A percentile compares a stretch with the other conserved stretches of the same genome.
Evolutionary conservation across 2,797 vertebrate genomes (phyloP).

Genomic region (Myiothlypis coronata): DNA sequence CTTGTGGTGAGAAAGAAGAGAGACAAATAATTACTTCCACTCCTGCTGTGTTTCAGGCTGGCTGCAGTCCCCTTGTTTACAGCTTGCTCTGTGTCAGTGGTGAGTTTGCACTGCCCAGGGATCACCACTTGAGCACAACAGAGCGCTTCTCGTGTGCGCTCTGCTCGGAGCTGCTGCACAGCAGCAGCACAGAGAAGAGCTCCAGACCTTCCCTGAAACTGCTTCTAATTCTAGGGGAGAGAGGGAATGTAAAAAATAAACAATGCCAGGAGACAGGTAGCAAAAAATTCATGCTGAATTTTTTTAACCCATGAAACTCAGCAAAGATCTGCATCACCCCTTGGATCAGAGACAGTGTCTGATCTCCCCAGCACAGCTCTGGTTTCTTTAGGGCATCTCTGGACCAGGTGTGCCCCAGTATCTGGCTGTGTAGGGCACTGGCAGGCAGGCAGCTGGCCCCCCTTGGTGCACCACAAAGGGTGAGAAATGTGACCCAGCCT

Average conservation of each 20-base stretch:
- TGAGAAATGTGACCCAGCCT: background rate
- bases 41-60: background rate
- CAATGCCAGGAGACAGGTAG: background rate
- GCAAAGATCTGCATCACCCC: background rate
- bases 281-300: background rate
- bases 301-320: background rate
- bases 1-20: background rate
- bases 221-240: background rate
- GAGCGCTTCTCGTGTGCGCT: background rate
- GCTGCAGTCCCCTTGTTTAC: background rate
- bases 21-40: background rate
- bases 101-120: conserved; percentile 24
- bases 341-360: background rate
- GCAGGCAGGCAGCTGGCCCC: background rate
- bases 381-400: background rate
- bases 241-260: background rate
- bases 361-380: background rate
- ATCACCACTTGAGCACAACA: conserved; percentile 47
- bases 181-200: background rate
- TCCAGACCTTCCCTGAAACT: background rate
- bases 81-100: background rate
- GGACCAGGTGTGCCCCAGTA: fast-evolving
- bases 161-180: background rate
- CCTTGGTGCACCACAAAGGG: background rate
- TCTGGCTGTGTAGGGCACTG: background rate